A percentile compares a stretch with the other conserved stretches of the same genome.
Evolutionary conservation across 2,888 invertebrate species (phyloP).

Genomic region (Cephus rjabovi): DNA sequence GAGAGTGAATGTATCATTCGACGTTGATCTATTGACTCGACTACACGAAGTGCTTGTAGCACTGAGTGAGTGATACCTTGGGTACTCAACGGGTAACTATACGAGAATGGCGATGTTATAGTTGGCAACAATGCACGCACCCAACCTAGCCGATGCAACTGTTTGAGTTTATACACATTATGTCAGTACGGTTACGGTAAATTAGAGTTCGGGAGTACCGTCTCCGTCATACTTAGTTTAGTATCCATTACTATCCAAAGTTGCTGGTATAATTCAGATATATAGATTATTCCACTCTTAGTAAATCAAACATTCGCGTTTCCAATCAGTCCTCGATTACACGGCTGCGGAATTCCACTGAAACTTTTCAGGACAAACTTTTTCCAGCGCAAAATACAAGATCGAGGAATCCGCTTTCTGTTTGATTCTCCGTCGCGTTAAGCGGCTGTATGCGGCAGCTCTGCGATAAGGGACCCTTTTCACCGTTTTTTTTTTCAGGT

Average conservation of each 20-base stretch:
- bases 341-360: not conserved
- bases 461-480: not conserved
- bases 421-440: not conserved
- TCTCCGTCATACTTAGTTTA: not conserved
- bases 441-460: not conserved
- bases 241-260: not conserved
- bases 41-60: not conserved
- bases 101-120: not conserved
- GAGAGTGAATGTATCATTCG: not conserved
- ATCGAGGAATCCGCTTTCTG: not conserved
- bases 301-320: not conserved
- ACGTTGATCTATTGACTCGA: not conserved
- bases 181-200: conserved; percentile 22
- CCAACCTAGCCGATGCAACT: not conserved
- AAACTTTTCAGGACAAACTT: not conserved
- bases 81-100: not conserved
- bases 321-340: not conserved
- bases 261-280: not conserved
- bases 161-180: conserved; percentile 33
- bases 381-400: not conserved
- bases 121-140: not conserved
- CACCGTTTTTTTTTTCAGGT: not conserved
- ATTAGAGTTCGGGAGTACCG: conserved; percentile 19
- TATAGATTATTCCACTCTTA: not conserved
- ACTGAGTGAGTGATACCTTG: not conserved